phyloP scores from a whole-genome alignment of 2,797 vertebrate species.

The Furcifer pardalis region DNA sequence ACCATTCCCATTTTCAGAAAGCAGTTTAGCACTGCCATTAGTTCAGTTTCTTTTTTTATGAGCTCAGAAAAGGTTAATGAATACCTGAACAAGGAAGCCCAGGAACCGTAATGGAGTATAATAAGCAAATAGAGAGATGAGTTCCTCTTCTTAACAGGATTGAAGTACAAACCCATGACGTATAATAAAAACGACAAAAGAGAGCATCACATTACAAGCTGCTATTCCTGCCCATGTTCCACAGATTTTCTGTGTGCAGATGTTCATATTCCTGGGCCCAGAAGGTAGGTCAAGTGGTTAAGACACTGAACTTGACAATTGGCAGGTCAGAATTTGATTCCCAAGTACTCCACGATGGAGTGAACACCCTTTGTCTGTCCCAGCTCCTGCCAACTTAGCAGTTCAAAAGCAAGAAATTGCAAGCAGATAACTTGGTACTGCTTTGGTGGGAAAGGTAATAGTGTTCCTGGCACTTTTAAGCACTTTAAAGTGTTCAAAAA shows the following conservation, averaged over 20 bases:
- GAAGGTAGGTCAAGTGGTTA: not conserved
- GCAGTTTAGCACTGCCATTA: slow-evolving; percentile 66
- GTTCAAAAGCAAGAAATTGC: no score
- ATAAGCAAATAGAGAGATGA: slow-evolving; percentile 70
- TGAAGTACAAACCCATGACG: slow-evolving; percentile 59
- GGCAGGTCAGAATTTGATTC: no score
- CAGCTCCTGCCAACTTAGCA: no score
- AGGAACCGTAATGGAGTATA: slow-evolving; percentile 71
- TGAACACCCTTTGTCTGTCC: no score
- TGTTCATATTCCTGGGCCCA: slow-evolving; percentile 34
- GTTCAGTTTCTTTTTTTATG: slow-evolving; percentile 73
- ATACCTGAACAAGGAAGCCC: slow-evolving; percentile 65
- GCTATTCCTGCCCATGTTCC: slow-evolving; percentile 40
- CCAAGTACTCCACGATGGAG: no score
- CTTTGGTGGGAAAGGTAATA: no score
- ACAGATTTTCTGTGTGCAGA: slow-evolving; percentile 47
- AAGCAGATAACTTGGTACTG: no score
- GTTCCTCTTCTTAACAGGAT: slow-evolving; percentile 63
- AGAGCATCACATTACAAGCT: slow-evolving; percentile 37
- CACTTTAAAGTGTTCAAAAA: no score
- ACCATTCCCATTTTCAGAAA: slow-evolving; percentile 71
- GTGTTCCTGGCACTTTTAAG: no score
- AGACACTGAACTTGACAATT: no score
- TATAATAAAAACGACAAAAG: slow-evolving; percentile 52
- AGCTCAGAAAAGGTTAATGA: slow-evolving; percentile 79